Base-by-base conservation (phyloP, 1,140 invertebrate species). In the Diploscapter pachys region DNA sequence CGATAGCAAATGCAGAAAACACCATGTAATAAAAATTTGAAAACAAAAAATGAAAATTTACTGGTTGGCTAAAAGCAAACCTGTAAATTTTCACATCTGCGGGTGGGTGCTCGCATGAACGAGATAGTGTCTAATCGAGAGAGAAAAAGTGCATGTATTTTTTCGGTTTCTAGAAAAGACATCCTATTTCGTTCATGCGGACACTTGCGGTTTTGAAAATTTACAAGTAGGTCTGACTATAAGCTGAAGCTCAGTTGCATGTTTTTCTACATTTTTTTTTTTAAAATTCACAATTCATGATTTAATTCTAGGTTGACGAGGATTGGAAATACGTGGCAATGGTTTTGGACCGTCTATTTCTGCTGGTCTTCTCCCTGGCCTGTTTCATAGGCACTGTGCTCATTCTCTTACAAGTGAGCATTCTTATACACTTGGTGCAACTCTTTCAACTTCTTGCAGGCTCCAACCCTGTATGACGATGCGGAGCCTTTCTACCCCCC, bases 301-400 rank as follows among this genome's bases (percentile, higher is more conserved):
- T 31, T 31, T 31, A 31, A 31, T 73, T 77, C 4, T 77, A 88
- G 85, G 83, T 87, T 69, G 84, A 85, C 66, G 81, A 88, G 70
- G 96, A 99, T 88, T 99, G 96, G 96, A 97, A 98, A 86, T 99
- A 98, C 88, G 95, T 98, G 67, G 96, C 95, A 64, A 98, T 98
- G 95, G 95, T 99, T 3, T 89, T 99, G 85, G 96, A 99, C 88
- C 90, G 96, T 82, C 90, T 99, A 80, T 98, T 99, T 88, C 90
- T 99, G 65, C 97, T 93, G 91, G 91, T 96, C 82, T 99, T 99
- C 88, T 93, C 95, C 81, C 89, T 94, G 80, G 93, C 94, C 75
- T 98, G 95, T 87, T 85, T 84, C 54, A 71, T 80, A 6, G 84
- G 83, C 61, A 89, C 88, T 50, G 85, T 87, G 52, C 84, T 86